A percentile compares a stretch with the other conserved stretches of the same genome.
These are phyloP conservation scores for Drosophila kuntzei DNA, from an alignment of 2,888 invertebrate species.

Conservation along the genomic window DNA sequence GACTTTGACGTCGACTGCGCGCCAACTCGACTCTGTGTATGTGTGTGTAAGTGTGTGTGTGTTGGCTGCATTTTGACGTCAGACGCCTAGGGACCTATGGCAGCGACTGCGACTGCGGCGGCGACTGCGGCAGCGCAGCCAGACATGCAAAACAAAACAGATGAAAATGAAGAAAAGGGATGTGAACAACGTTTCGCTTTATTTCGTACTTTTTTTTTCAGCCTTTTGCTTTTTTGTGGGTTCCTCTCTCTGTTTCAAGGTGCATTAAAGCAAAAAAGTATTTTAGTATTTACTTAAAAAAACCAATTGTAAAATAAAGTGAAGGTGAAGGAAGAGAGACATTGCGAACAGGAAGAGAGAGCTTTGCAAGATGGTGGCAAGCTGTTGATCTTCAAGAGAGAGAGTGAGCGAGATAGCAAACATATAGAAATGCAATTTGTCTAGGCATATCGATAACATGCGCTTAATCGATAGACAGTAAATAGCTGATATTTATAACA, in stretches of 20 bases:
- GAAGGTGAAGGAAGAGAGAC: not conserved
- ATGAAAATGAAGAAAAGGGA: constrained; percentile 50
- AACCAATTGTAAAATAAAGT: constrained; percentile 19
- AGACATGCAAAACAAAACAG: constrained; percentile 71
- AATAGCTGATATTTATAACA: not conserved
- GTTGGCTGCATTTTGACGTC: constrained; percentile 76
- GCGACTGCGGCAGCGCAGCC: constrained; percentile 21
- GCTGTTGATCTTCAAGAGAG: not conserved
- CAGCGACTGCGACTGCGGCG: constrained; percentile 15
- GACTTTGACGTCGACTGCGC: constrained; percentile 52
- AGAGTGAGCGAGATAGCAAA: not conserved
- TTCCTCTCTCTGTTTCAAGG: constrained; percentile 21
- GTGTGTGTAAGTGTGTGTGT: constrained; percentile 21
- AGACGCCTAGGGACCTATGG: constrained; percentile 64
- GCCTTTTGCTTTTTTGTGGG: constrained; percentile 29
- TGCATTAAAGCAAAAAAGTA: constrained; percentile 40
- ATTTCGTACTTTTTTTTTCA: constrained; percentile 6
- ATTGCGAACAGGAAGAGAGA: not conserved
- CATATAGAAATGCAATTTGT: not conserved
- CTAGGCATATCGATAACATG: constrained; percentile 2
- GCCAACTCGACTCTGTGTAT: constrained; percentile 30
- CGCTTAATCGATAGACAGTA: not conserved
- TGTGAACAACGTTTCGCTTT: constrained; percentile 34
- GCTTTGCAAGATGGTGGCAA: constrained; percentile 8
- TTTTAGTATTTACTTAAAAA: constrained; percentile 33